Percentiles rank a stretch among this genome's conserved stretches.
Evolutionary conservation across 1,140 invertebrate genomes (phyloP).

Genomic region (Choristoneura fumiferana): DNA sequence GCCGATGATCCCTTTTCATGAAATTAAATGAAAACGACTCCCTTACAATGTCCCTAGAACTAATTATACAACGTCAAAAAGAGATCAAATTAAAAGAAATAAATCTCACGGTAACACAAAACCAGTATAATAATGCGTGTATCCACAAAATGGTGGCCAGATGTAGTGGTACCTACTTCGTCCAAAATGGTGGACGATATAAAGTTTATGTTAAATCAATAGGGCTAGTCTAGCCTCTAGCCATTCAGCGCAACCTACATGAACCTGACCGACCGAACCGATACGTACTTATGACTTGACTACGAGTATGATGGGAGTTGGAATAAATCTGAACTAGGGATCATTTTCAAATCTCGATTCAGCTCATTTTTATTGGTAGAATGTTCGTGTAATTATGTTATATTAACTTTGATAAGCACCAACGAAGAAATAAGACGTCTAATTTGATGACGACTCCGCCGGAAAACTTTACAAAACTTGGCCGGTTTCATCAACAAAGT

Average conservation of each 20-base stretch:
- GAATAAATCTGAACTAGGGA: too few relatives aligned
- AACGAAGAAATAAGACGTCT: background rate
- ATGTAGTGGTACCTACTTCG: slow-evolving; percentile 39
- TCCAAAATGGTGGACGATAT: slow-evolving; percentile 71
- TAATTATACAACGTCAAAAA: too few relatives aligned
- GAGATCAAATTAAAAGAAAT: background rate
- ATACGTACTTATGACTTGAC: too few relatives aligned
- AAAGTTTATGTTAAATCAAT: slow-evolving; percentile 66
- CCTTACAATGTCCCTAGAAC: too few relatives aligned
- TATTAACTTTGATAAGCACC: background rate
- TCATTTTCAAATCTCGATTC: too few relatives aligned
- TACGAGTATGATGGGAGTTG: too few relatives aligned
- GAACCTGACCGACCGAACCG: background rate
- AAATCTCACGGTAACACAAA: background rate
- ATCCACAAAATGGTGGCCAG: slow-evolving; percentile 58
- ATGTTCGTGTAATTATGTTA: background rate
- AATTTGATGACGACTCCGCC: background rate
- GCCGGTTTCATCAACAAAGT: slow-evolving; percentile 10
- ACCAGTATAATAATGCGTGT: background rate
- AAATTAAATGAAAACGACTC: background rate
- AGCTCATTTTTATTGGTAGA: too few relatives aligned
- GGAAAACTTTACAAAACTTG: slow-evolving; percentile 4
- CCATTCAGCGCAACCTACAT: background rate
- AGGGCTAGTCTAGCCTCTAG: slow-evolving; percentile 32
- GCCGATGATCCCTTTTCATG: background rate